These are phyloP conservation scores for Acanthopagrus latus DNA, from an alignment of 2,797 vertebrate genomes.

Conservation along the genomic window DNA sequence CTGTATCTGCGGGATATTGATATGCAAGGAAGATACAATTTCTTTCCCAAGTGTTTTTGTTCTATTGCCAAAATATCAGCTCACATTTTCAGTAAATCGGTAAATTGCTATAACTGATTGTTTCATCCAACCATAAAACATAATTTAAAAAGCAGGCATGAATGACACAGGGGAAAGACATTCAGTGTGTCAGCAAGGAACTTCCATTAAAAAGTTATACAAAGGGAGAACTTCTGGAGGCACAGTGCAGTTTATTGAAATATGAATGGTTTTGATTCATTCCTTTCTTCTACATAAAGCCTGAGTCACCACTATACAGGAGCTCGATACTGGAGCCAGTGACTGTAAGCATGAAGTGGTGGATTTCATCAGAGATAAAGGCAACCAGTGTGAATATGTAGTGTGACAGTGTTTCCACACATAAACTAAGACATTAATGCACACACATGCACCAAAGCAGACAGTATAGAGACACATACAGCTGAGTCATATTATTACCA, in stretches of 20 bases:
- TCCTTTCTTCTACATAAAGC: slow-evolving; percentile 22
- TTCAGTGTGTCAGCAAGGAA: background rate
- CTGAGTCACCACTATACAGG: slow-evolving; percentile 25
- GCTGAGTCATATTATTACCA: slow-evolving; percentile 23
- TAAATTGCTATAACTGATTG: background rate
- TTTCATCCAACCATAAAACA: slow-evolving; percentile 2
- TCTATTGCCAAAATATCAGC: background rate
- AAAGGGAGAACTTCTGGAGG: background rate
- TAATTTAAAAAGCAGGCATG: background rate
- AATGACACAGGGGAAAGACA: background rate
- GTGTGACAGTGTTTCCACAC: background rate
- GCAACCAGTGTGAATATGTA: background rate
- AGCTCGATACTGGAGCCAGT: slow-evolving; percentile 28
- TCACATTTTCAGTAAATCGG: background rate
- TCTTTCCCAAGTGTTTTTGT: background rate
- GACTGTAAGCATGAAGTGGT: slow-evolving; percentile 1
- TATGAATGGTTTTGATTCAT: slow-evolving; percentile 36
- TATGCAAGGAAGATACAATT: no score
- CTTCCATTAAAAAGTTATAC: slow-evolving; percentile 4
- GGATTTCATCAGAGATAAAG: slow-evolving; percentile 29
- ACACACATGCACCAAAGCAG: background rate
- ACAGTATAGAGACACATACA: slow-evolving; percentile 4
- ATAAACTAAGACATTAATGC: slow-evolving; percentile 3
- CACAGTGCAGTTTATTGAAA: slow-evolving; percentile 5
- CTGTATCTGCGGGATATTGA: background rate